These are phyloP conservation scores for Argyresthia albistria DNA, from an alignment of 2,888 invertebrate species.

Conservation along the genomic window DNA sequence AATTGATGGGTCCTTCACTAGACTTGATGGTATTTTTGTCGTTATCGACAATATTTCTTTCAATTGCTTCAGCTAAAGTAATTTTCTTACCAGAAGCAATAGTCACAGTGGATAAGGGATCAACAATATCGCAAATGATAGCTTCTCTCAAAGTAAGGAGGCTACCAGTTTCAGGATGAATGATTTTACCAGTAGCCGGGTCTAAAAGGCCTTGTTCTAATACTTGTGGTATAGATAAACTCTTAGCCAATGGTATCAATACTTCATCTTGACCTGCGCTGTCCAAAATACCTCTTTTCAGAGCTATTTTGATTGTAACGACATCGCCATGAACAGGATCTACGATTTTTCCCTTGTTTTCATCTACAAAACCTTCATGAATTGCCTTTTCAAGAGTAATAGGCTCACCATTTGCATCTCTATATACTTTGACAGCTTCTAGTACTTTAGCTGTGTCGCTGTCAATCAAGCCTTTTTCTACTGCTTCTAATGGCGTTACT, in stretches of 20 bases:
- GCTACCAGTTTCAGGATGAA: conserved; percentile 90
- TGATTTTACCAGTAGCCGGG: conserved; percentile 78
- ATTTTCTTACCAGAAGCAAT: conserved; percentile 75
- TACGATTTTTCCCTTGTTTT: conserved; percentile 81
- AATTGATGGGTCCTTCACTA: conserved; percentile 72
- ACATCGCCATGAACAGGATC: conserved; percentile 88
- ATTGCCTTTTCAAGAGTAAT: conserved; percentile 85
- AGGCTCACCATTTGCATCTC: conserved; percentile 70
- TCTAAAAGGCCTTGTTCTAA: conserved; percentile 90
- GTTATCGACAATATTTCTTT: conserved; percentile 78
- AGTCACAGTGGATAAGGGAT: conserved; percentile 82
- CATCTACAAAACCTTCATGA: conserved; percentile 78
- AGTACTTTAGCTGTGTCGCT: conserved; percentile 80
- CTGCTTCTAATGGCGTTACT: conserved; percentile 82
- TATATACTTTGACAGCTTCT: conserved; percentile 72
- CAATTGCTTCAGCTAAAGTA: conserved; percentile 84
- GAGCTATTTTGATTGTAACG: conserved; percentile 86
- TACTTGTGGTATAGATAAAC: conserved; percentile 87
- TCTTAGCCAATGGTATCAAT: conserved; percentile 84
- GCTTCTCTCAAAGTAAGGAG: conserved; percentile 86
- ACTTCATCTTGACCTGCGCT: conserved; percentile 82
- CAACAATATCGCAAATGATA: conserved; percentile 89
- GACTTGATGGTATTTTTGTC: conserved; percentile 78
- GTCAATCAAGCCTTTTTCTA: conserved; percentile 85
- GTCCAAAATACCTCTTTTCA: conserved; percentile 86